Evolutionary conservation across 2,888 invertebrate species (phyloP), one percentile per base, ranked within the genome.

Genomic region (Miltochrista miniata): DNA sequence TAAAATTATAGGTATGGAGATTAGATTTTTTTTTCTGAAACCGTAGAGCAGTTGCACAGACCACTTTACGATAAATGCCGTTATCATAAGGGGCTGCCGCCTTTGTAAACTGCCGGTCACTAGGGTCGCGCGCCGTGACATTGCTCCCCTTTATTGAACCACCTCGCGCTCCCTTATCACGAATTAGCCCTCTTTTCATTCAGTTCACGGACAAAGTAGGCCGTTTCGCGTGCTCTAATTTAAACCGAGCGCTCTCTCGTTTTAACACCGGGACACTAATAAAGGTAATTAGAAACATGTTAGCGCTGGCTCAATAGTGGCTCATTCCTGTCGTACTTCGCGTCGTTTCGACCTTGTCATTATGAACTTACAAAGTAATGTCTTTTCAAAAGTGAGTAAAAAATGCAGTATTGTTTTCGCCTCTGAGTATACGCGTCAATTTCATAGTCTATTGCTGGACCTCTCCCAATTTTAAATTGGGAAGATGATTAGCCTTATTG

Each of bases 221-320:
- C 83, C 78, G 77, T 86, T 86, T 76, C 71, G 70, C 76, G 80
- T 75, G 77, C 76, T 83, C 81, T 81, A 83, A 85, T 90, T 90
- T 84, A 83, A 87, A 87, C 76, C 74, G 72, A 83, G 68, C 81
- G 71, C 74, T 74, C 77, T 83, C 79, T 76, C 75, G 72, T 73
- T 81, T 74, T 85, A 83, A 85, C 82, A 78, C 72, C 74, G 79
- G 83, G 79, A 78, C 79, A 80, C 85, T 85, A 86, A 88, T 88
- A 88, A 86, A 81, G 76, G 77, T 82, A 88, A 89, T 89, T 85
- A 83, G 78, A 82, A 81, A 81, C 79, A 81, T 81, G 78, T 82
- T 83, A 84, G 76, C 72, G 72, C 63, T 69, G 69, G 70, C 61
- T 69, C 71, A 76, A 79, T 74, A 76, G 71, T 70, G 61, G 68